A percentile compares a stretch with the other conserved stretches of the same genome.
These are phyloP conservation scores for Phortica magna DNA, from an alignment of 2,888 invertebrate genomes.

Conservation along the genomic window DNA sequence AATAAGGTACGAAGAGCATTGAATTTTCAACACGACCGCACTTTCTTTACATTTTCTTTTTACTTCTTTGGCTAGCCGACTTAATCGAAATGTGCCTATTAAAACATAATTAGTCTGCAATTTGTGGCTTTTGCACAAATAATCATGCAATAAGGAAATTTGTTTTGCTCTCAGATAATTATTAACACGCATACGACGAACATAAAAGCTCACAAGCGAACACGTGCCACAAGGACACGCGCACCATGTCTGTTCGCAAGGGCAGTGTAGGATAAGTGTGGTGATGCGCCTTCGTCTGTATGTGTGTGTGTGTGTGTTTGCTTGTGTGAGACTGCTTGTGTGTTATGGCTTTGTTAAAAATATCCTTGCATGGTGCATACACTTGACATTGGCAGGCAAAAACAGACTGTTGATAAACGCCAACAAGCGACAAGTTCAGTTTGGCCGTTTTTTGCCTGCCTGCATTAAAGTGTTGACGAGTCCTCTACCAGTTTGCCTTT, in stretches of 20 bases:
- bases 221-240: conserved; percentile 7
- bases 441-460: background rate
- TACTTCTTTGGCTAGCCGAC: background rate
- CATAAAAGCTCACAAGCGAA: conserved; percentile 13
- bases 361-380: conserved; percentile 45
- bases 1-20: too few relatives aligned
- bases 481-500: too few relatives aligned
- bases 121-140: conserved; percentile 1
- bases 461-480: background rate
- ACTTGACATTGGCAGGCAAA: conserved; percentile 62
- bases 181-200: background rate
- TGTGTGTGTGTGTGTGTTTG: conserved; percentile 3
- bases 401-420: background rate
- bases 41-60: background rate
- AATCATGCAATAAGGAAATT: background rate
- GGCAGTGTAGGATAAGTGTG: background rate
- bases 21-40: too few relatives aligned
- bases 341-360: conserved; percentile 9
- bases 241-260: conserved; percentile 40
- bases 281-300: background rate
- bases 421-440: background rate
- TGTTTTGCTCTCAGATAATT: background rate
- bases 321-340: background rate
- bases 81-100: background rate
- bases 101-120: background rate